These are phyloP conservation scores for Pollenia griseotomentosa DNA, from an alignment of 2,888 invertebrate species.

Conservation along the genomic window DNA sequence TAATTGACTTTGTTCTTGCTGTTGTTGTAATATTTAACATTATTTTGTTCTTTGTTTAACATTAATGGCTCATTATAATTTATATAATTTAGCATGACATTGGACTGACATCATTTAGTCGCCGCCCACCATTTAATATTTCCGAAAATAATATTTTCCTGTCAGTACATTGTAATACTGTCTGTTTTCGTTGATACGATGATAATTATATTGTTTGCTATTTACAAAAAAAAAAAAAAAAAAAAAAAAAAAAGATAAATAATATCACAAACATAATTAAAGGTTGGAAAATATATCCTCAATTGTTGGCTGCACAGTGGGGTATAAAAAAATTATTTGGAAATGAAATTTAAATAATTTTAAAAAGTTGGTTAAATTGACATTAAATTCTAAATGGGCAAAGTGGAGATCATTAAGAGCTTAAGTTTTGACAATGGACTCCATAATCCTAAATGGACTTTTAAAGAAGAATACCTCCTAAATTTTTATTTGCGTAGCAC, in stretches of 20 bases:
- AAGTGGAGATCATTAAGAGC: too few relatives aligned
- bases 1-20: not conserved
- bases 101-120: constrained; percentile 38
- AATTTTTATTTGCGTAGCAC: too few relatives aligned
- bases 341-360: too few relatives aligned
- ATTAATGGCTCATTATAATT: constrained; percentile 5
- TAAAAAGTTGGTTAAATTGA: too few relatives aligned
- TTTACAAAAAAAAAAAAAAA: not conserved
- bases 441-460: too few relatives aligned
- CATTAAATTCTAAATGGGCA: too few relatives aligned
- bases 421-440: too few relatives aligned
- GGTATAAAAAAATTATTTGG: not conserved
- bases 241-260: not conserved
- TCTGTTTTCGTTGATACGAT: not conserved
- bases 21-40: not conserved
- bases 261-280: constrained; percentile 6
- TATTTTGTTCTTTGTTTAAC: constrained; percentile 7
- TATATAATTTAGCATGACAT: not conserved
- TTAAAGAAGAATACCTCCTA: too few relatives aligned
- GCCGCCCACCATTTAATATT: not conserved
- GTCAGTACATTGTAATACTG: constrained; percentile 25
- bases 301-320: not conserved
- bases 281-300: not conserved
- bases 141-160: not conserved
- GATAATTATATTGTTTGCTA: constrained; percentile 9